phyloP scores from a whole-genome alignment of 2,888 invertebrate genomes.

The Drosophila bunnanda region DNA sequence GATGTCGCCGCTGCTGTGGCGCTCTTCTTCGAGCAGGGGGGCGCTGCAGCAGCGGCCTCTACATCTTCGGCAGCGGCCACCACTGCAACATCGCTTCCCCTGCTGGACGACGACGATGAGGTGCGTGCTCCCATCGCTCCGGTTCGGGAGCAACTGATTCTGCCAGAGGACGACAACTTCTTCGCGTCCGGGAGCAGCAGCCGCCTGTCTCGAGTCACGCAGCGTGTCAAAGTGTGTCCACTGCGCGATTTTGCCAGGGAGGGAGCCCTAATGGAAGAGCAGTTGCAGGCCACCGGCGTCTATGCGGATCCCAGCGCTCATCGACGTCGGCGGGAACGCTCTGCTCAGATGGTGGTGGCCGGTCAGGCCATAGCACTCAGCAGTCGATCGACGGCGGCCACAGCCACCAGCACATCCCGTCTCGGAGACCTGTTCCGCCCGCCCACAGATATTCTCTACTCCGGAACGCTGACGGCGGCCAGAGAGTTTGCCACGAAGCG shows the following conservation, averaged over 20 bases:
- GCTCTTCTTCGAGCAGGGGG: slow-evolving; percentile 81
- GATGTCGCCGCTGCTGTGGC: slow-evolving; percentile 83
- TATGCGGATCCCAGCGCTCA: slow-evolving; percentile 58
- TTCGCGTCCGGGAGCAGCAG: slow-evolving; percentile 69
- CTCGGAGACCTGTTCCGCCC: slow-evolving; percentile 89
- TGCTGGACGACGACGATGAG: slow-evolving; percentile 61
- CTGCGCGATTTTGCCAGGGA: slow-evolving; percentile 84
- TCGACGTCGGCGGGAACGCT: slow-evolving; percentile 63
- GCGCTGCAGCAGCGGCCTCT: slow-evolving; percentile 32
- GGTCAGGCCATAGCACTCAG: slow-evolving; percentile 58
- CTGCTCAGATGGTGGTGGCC: slow-evolving; percentile 69
- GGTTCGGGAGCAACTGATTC: slow-evolving; percentile 82
- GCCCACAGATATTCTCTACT: slow-evolving; percentile 88
- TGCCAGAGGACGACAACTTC: slow-evolving; percentile 84
- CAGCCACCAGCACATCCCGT: slow-evolving; percentile 84
- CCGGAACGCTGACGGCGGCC: slow-evolving; percentile 87
- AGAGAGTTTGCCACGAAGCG: slow-evolving; percentile 86
- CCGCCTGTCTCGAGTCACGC: slow-evolving; percentile 72
- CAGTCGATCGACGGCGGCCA: slow-evolving; percentile 38
- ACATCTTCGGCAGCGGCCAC: slow-evolving; percentile 29
- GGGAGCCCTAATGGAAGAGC: slow-evolving; percentile 83
- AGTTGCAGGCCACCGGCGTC: slow-evolving; percentile 73
- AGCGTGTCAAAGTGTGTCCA: slow-evolving; percentile 82
- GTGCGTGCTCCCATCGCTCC: slow-evolving; percentile 84
- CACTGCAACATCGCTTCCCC: slow-evolving; percentile 19